Evolutionary conservation across 2,888 invertebrate species (phyloP), one percentile per base, ranked within the genome.

Genomic region (Scaptomyza flava): DNA sequence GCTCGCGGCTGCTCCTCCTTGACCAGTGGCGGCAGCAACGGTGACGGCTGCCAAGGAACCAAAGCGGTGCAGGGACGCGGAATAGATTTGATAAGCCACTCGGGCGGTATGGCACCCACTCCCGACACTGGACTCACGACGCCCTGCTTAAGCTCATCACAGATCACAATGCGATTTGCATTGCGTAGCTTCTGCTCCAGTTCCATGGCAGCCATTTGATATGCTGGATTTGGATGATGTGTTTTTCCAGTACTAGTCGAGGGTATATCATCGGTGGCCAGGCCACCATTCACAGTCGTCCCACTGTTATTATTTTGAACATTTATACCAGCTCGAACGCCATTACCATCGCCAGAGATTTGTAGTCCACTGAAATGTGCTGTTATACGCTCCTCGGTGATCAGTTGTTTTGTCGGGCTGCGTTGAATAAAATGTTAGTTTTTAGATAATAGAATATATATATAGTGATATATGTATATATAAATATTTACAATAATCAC

Each of bases 371-470:
- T 95, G 72, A 97, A 93, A 86, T 96, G 96, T 27, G 95, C 96
- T 0, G 96, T 95, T 95, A 97, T 96, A 91, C 95, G 96, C 87
- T 96, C 96, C 90, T 96, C 96, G 0, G 96, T 96, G 72, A 96
- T 96, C 42, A 95, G 93, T 89, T 96, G 96, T 89, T 97, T 97
- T 7, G 93, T 89, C 47, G 94, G 94, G 17, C 94, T 94, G 46
- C 14, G 17, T 17, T 9, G 8, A 0, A 41, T 5, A 17, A 3
- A n/a, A 50, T 3, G 8, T 12, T 33, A 3, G 17, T 48, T 36
- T 17, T 9, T n/a, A n/a, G 23, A n/a, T 6, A n/a, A n/a, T 6
- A n/a, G 3, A n/a, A 36, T 11, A 4, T 23, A 23, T 23, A 8
- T 17, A 41, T 17, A 41, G 2, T 14, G 17, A 17, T 17, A 17